Evolutionary conservation across 1,140 invertebrate genomes (phyloP), one percentile per base, ranked within the genome.

Genomic region (Pristionchus pacificus): DNA sequence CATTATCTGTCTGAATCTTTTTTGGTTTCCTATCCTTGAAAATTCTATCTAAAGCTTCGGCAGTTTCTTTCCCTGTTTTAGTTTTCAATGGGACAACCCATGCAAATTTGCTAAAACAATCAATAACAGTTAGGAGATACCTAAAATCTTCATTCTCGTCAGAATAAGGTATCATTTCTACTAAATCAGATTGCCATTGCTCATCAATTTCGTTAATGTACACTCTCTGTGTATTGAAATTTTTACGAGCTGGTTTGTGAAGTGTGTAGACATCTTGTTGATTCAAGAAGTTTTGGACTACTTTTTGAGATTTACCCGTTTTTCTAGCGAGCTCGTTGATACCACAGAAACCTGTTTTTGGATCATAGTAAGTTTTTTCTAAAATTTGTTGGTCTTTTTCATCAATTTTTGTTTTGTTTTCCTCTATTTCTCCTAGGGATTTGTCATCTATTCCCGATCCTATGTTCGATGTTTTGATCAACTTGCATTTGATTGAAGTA

Each of bases 41-140:
- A 62, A 76, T 76, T 63, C 70, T 77, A 70, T 70, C 33, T 70
- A 84, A 77, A 24, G 74, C 77, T 2, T 75, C 15, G 19, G 70
- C 30, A 19, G 79, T 71, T 77, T 70, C 74, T 70, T 68, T 55
- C 25, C 74, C 83, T 64, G 70, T 85, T 81, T 88, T 88, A 15
- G 72, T 82, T 84, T 86, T 86, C 31, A 87, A 24, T 3, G 85
- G 83, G 29, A 83, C 55, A 19, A 82, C 82, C 83, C 83, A 87
- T 30, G 85, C 84, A 77, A 79, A 85, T 79, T 86, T 87, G 60
- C 80, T 83, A 77, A 86, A 87, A 57, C 77, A 75, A 78, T 87
- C 85, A 68, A 87, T 87, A 2, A 86, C 79, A 28, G 80, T 84
- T 64, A 88, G 73, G 31, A 87, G 77, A 74, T 85, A 87, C 68